phyloP scores from a whole-genome alignment of 2,113 vertebrate genomes.

The Poeciliopsis retropinna region DNA sequence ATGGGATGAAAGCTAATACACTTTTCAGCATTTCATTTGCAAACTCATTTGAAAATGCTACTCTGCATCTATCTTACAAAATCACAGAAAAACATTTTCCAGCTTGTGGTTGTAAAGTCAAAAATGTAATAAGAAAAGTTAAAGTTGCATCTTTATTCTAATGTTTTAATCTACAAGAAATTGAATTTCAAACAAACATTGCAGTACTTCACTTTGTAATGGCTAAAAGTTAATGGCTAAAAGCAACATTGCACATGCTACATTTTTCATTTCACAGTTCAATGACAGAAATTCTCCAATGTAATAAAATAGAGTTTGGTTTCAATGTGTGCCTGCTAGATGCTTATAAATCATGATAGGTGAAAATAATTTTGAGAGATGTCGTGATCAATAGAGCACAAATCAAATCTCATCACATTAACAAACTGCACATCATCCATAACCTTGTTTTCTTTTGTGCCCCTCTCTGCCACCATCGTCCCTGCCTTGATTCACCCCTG shows the following conservation, averaged over 20 bases:
- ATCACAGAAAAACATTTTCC: neutral
- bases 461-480: conserved; percentile 36
- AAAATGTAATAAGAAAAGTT: neutral
- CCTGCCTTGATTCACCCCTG: conserved; percentile 52
- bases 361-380: conserved; percentile 61
- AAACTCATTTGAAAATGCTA: neutral
- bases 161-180: neutral
- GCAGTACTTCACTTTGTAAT: neutral
- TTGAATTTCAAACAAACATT: neutral
- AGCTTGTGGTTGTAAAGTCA: neutral
- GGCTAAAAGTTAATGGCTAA: conserved; percentile 4
- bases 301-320: conserved; percentile 32
- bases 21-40: neutral
- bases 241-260: conserved; percentile 26
- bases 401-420: conserved; percentile 72
- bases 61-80: neutral
- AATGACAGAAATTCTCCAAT: conserved; percentile 33
- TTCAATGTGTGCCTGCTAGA: conserved; percentile 26
- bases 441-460: conserved; percentile 54
- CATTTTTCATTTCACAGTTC: conserved; percentile 64
- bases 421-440: conserved; percentile 67
- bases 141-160: neutral
- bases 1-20: neutral
- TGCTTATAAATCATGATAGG: conserved; percentile 64
- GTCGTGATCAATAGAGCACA: conserved; percentile 64